Base-by-base conservation (phyloP, 2,113 vertebrate species). In the Callipepla californica region DNA sequence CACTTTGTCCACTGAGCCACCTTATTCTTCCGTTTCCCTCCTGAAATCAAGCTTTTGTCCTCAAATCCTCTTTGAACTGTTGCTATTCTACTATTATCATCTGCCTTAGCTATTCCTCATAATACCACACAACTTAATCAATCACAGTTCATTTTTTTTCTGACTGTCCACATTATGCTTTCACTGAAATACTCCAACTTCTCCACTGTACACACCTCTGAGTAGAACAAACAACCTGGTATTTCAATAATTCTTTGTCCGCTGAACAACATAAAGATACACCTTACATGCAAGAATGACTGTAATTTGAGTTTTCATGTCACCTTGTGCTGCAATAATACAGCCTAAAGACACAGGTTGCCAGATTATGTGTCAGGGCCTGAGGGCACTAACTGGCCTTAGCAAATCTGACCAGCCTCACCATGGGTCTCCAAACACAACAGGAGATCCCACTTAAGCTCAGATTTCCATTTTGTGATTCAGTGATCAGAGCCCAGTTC, bases 341-440 rank as follows among this genome's bases (percentile, higher is more conserved):
- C 7, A 48, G 22, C 15, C 32, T 51, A 20, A 84, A 68, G 17
- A 79, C 28, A 42, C 48, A 65, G 11, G 63, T 36, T 79, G 14
- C n/a, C 0, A 3, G 28, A 87, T 2, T 20, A 40, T 1, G 3
- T 23, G 50, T 32, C 8, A 65, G 25, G 14, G 76, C n/a, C 9
- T 26, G 47, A 51, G 20, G 22, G 53, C 20, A 61, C 6, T 13
- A 87, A 62, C 6, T 38, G 23, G 7, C 48, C 44, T 42, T 65
- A 76, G 65, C 4, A 11, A 58, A 32, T 7, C 3, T 8, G 23
- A 69, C 9, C 15, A 72, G 20, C 5, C 58, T 48, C 40, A 74
- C 2, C 4, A 6, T 21, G 17, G 7, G 25, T 13, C 7, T 57
- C 25, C 12, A 34, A 1, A 20, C 45, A 65, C 22, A 67, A 1